phyloP scores from a whole-genome alignment of 35 echinoderm and acorn worm genomes.

The Heliocidaris erythrogramma region DNA sequence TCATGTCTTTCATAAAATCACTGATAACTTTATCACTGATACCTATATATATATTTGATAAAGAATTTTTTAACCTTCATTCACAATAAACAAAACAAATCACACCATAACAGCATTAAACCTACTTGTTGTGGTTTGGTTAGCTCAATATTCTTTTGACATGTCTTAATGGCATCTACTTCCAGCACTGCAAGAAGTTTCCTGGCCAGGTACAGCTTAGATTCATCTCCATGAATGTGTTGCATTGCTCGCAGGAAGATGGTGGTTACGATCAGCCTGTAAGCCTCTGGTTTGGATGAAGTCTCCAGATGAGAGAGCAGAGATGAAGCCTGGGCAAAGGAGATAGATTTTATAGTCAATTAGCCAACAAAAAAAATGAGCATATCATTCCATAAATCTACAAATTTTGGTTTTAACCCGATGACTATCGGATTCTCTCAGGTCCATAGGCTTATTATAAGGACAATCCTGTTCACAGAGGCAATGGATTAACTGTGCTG shows the following conservation, averaged over 20 bases:
- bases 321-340: neutral
- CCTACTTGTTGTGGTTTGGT: neutral
- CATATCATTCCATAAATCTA: no score
- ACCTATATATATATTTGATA: no score
- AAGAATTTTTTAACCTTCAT: no score
- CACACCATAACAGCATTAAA: neutral
- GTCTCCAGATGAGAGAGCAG: neutral
- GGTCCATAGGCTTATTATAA: no score
- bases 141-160: slow-evolving; percentile 10
- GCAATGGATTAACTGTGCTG: no score
- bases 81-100: no score
- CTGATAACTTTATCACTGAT: no score
- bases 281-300: neutral
- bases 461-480: no score
- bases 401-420: no score
- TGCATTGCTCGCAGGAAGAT: slow-evolving; percentile 35
- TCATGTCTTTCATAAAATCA: no score
- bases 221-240: neutral
- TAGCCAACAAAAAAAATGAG: no score
- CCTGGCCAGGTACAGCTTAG: slow-evolving; percentile 34
- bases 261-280: slow-evolving; percentile 18
- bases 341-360: neutral
- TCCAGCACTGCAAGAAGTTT: slow-evolving; percentile 47
- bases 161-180: slow-evolving; percentile 40
- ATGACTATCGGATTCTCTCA: no score